Evolutionary conservation across 2,797 vertebrate species (phyloP), one percentile per base, ranked within the genome.

Genomic region (Neosilurus mollespiculum): DNA sequence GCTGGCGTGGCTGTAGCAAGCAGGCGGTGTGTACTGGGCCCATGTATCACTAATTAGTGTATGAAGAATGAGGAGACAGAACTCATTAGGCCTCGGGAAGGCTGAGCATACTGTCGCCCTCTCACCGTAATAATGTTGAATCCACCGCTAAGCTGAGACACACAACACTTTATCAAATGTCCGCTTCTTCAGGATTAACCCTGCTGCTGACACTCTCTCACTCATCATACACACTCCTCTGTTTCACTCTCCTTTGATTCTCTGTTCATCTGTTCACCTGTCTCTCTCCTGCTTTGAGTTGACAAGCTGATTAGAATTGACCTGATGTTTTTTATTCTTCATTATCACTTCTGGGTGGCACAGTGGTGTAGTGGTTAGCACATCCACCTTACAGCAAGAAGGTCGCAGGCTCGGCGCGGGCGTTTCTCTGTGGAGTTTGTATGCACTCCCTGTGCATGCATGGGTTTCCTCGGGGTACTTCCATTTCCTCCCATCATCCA

Each of bases 41-140:
- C 59, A 62, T 85, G 84, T 70, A 82, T 75, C 51, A 84, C 91
- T 94, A 93, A 94, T 94, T 92, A 93, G 84, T 71, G 87, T 65
- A 59, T 93, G 92, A 94, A 91, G 88, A 91, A 93, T 93, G 92
- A 92, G 85, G 86, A 90, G 89, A 79, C 85, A 89, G 90, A 90
- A 90, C 93, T 94, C 93, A 91, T 95, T 94, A 95, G 79, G 83
- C 82, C 79, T 87, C 62, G 85, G 22, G 87, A 82, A 86, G 83
- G 80, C 85, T 87, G 85, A 92, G 84, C 92, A 92, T 91, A 93
- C 88, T 87, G 90, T 92, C 90, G 92, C 91, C 78, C 86, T 91
- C 90, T 92, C 89, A 10, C 81, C 87, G 84, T 94, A 93, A 94
- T 93, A 94, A 95, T 93, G 92, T 87, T 90, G 89, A 90, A 92